phyloP scores from a whole-genome alignment of 2,113 vertebrate genomes.

The Macaca fascicularis region T2T-MFA8v1.1 NC_088385.1:109068501-109069000 shows the following conservation, averaged over 20 bases:
- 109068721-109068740: constrained; percentile 18
- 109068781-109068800: neutral
- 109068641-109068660: no score
- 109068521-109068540: no score
- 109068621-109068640: no score
- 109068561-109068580: no score
- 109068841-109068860: neutral
- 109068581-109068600: no score
- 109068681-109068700: no score
- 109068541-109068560: no score
- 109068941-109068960: neutral
- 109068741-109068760: neutral
- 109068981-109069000: neutral
- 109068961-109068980: neutral
- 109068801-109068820: neutral
- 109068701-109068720: neutral
- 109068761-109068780: neutral
- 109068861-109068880: neutral
- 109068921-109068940: neutral
- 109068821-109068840: neutral
- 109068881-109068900: neutral
- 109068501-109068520: no score
- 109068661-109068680: no score
- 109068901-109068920: neutral
- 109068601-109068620: no score